Evolutionary conservation across 2,113 vertebrate genomes (phyloP).

Genomic region (Ovis aries): DNA sequence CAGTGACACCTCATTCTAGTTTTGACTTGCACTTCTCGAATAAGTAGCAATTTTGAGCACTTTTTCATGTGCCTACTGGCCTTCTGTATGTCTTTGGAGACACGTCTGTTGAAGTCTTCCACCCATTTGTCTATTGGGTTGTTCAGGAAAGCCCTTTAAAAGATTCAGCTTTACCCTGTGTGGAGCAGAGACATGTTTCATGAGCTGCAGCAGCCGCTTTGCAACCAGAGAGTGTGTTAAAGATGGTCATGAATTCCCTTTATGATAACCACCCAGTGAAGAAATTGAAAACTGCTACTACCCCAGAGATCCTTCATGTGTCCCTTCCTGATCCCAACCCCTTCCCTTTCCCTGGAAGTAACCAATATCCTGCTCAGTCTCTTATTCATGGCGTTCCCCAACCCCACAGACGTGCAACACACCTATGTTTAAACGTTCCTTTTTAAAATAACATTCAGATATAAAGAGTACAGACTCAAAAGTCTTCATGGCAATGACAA

Average conservation of each 20-base stretch:
- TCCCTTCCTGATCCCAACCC: background rate
- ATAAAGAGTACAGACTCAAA: background rate
- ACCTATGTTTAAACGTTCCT: background rate
- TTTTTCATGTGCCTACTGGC: background rate
- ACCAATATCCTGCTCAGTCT: background rate
- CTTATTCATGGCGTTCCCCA: background rate
- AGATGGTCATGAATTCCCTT: background rate
- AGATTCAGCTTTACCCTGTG: background rate
- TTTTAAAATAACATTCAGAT: background rate
- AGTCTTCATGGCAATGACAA: background rate
- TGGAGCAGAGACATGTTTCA: background rate
- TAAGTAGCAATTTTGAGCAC: background rate
- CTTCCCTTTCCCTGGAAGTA: background rate
- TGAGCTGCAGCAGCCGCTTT: background rate
- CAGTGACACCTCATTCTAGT: background rate
- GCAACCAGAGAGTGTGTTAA: background rate
- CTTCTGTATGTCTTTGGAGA: background rate
- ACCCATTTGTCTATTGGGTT: background rate
- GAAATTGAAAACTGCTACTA: background rate
- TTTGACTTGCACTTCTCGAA: background rate
- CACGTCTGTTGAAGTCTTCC: background rate
- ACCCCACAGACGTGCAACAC: too few relatives aligned
- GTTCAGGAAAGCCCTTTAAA: background rate
- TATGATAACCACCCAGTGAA: background rate
- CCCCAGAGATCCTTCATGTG: background rate